Evolutionary conservation across 2,888 invertebrate genomes (phyloP).

Genomic region (Incurvaria masculella): DNA sequence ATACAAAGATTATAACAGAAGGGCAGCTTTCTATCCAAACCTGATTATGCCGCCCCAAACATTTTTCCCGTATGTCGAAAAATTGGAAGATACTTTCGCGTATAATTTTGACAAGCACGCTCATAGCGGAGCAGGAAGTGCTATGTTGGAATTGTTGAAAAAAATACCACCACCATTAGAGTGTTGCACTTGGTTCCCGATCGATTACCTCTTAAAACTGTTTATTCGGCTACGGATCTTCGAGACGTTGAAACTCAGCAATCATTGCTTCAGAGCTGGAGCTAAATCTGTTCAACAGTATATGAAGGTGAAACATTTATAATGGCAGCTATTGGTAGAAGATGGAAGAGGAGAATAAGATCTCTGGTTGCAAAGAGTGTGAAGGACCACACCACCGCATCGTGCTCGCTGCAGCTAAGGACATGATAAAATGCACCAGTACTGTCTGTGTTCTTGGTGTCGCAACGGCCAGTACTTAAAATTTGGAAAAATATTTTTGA

Average conservation of each 20-base stretch:
- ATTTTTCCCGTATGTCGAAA: not conserved
- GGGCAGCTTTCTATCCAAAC: not conserved
- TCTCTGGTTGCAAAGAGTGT: too few relatives aligned
- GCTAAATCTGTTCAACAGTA: conserved; percentile 1
- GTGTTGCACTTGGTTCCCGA: conserved; percentile 11
- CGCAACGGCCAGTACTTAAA: too few relatives aligned
- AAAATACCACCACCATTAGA: not conserved
- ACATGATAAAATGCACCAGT: too few relatives aligned
- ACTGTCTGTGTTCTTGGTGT: too few relatives aligned
- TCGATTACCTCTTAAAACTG: conserved; percentile 7
- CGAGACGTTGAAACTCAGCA: conserved; percentile 7
- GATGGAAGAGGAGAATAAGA: too few relatives aligned
- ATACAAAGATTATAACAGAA: not conserved
- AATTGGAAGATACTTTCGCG: not conserved
- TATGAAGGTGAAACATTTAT: too few relatives aligned
- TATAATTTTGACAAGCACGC: conserved; percentile 2
- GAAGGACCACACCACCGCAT: too few relatives aligned
- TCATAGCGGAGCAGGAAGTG: conserved; percentile 2
- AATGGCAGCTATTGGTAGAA: too few relatives aligned
- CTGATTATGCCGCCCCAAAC: not conserved
- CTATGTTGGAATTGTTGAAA: not conserved
- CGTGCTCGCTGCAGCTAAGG: too few relatives aligned
- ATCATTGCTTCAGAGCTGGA: conserved; percentile 6
- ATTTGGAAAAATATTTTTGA: too few relatives aligned
- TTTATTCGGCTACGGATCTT: conserved; percentile 9